These are phyloP conservation scores for Pachyramphus minor DNA, from an alignment of 2,113 vertebrate genomes.

Conservation along the genomic window DNA sequence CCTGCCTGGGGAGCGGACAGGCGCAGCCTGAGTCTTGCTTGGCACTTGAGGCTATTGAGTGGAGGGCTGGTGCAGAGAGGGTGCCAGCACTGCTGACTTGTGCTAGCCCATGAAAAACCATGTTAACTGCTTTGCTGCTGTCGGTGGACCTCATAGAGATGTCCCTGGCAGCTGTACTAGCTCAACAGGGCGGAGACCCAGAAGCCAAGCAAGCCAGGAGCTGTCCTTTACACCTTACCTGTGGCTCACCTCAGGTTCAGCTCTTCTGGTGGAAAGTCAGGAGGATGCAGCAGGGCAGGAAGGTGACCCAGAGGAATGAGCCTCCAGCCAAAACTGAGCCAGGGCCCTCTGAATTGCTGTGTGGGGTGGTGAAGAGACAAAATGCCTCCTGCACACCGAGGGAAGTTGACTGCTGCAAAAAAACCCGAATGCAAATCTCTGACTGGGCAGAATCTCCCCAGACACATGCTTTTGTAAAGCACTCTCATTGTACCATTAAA, in stretches of 20 bases:
- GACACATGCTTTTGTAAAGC: constrained; percentile 49
- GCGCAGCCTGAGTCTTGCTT: not conserved
- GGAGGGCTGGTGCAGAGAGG: not conserved
- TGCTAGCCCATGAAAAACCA: not conserved
- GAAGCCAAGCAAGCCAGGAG: not conserved
- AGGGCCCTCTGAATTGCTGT: not conserved
- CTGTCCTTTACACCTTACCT: not conserved
- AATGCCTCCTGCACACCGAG: not conserved
- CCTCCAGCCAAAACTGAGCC: not conserved
- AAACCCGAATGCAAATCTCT: constrained; percentile 26
- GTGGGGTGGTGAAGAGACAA: not conserved
- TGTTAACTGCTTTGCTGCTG: not conserved
- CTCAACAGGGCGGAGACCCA: not conserved
- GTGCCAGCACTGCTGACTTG: constrained; percentile 22
- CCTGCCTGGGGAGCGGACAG: not conserved
- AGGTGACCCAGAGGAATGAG: not conserved
- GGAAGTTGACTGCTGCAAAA: constrained; percentile 15
- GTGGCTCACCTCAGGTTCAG: not conserved
- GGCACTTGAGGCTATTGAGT: constrained; percentile 25
- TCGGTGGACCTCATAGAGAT: not conserved
- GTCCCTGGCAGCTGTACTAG: not conserved
- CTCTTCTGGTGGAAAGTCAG: not conserved
- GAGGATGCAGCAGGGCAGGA: not conserved
- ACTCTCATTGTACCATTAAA: constrained; percentile 58
- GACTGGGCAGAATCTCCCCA: constrained; percentile 59